These are phyloP conservation scores for Embiotoca jacksoni DNA, from an alignment of 2,113 vertebrate genomes.

Conservation along the genomic window DNA sequence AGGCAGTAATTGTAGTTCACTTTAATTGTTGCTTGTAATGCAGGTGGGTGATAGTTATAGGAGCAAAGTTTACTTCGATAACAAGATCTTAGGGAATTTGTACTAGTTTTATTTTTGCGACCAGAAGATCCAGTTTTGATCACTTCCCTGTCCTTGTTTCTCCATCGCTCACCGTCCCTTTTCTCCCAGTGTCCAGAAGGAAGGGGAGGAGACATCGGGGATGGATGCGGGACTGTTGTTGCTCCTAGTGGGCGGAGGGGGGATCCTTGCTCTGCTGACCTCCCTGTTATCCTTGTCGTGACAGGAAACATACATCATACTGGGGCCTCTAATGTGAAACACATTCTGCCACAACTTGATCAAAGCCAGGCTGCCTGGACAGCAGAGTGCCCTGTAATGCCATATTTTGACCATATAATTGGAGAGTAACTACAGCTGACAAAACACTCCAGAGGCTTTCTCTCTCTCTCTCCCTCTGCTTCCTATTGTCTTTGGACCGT, in stretches of 20 bases:
- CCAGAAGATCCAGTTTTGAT: background rate
- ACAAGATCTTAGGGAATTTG: background rate
- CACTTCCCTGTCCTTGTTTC: slow-evolving; percentile 9
- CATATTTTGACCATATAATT: slow-evolving; percentile 85
- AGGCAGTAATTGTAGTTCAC: background rate
- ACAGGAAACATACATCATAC: slow-evolving; percentile 93
- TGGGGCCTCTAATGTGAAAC: slow-evolving; percentile 84
- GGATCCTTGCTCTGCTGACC: slow-evolving; percentile 84
- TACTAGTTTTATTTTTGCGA: background rate
- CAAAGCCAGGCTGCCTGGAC: slow-evolving; percentile 81
- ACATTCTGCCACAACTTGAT: slow-evolving; percentile 82
- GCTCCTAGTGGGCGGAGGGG: slow-evolving; percentile 79
- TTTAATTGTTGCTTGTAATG: background rate
- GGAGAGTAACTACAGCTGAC: slow-evolving; percentile 86
- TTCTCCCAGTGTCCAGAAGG: slow-evolving; percentile 34
- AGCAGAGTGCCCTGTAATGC: slow-evolving; percentile 80
- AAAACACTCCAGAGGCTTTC: slow-evolving; percentile 76
- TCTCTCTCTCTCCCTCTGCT: slow-evolving; percentile 28
- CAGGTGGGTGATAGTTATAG: background rate
- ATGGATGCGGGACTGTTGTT: slow-evolving; percentile 81
- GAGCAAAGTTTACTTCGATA: background rate
- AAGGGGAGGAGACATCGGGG: slow-evolving; percentile 63
- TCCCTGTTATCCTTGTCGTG: slow-evolving; percentile 92
- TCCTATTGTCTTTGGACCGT: slow-evolving; percentile 43
- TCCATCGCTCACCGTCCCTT: background rate